Conservation (phyloP, 2,888 invertebrate species). For the Ceramica pisi region DNA sequence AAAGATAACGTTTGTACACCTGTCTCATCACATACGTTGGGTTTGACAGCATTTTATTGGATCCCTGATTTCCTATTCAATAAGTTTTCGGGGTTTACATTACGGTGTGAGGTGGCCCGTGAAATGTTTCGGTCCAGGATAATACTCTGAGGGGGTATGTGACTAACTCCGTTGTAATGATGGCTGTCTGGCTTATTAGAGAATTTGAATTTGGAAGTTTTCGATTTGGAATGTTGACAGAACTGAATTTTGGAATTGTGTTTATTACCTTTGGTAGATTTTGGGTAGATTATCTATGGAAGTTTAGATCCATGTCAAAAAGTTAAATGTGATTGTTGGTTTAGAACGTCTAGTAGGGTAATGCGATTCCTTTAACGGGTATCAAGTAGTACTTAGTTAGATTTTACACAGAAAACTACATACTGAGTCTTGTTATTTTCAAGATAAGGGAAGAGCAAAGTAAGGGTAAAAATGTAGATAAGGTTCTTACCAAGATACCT, state of each 20-base stretch:
- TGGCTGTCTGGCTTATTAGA: conserved; percentile 49
- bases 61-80: conserved; percentile 86
- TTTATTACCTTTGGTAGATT: conserved; percentile 43
- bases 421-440: not conserved
- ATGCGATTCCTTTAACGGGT: not conserved
- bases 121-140: conserved; percentile 79
- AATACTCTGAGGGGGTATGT: conserved; percentile 70
- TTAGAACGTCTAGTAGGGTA: not conserved
- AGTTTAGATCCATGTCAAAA: not conserved
- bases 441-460: not conserved
- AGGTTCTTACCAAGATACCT: not conserved
- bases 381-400: no score
- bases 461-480: not conserved
- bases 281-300: not conserved
- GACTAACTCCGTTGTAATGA: conserved; percentile 73
- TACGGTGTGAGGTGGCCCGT: conserved; percentile 83
- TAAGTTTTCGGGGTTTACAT: conserved; percentile 84
- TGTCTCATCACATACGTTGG: conserved; percentile 80
- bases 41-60: conserved; percentile 89
- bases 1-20: conserved; percentile 71
- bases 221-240: conserved; percentile 38
- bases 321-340: conserved; percentile 16
- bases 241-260: conserved; percentile 27
- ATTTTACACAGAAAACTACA: not conserved
- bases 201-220: conserved; percentile 52